phyloP scores from a whole-genome alignment of 2,113 vertebrate genomes.

The Poeciliopsis retropinna region DNA sequence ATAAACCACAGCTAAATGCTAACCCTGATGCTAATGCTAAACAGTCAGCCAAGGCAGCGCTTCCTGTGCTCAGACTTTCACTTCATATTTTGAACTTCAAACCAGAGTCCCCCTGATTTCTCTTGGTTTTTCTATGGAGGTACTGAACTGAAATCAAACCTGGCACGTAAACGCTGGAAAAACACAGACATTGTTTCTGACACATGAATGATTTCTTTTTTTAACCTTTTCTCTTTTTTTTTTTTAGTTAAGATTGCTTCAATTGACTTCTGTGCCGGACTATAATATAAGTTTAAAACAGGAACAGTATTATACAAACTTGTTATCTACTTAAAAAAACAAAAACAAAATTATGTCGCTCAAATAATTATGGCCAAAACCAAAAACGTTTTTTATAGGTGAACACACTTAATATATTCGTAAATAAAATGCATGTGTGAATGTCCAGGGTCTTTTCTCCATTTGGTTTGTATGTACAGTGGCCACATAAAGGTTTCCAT shows the following conservation, averaged over 20 bases:
- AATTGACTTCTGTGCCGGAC: constrained; percentile 42
- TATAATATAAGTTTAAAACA: constrained; percentile 48
- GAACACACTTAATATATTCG: constrained; percentile 53
- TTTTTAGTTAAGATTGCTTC: neutral
- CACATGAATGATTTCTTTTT: neutral
- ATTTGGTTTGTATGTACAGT: constrained; percentile 64
- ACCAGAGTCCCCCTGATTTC: neutral
- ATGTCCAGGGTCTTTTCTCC: constrained; percentile 37
- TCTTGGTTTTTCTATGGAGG: neutral
- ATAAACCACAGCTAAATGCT: neutral
- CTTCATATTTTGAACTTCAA: neutral
- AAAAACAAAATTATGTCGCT: constrained; percentile 16
- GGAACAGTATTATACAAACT: constrained; percentile 60
- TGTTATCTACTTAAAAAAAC: constrained; percentile 49
- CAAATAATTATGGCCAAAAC: constrained; percentile 17
- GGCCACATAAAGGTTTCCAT: constrained; percentile 54
- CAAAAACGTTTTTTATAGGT: constrained; percentile 33
- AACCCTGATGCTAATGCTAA: neutral
- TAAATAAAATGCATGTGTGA: constrained; percentile 47
- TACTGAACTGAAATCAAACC: neutral
- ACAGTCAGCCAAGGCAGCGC: neutral
- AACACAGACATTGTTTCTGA: neutral
- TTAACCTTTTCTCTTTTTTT: constrained; percentile 3
- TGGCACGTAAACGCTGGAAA: neutral
- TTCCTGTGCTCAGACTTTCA: neutral